Percentiles rank a stretch among this genome's conserved stretches.
phyloP scores from a whole-genome alignment of 2,888 invertebrate genomes.

The Cantharis rustica region DNA sequence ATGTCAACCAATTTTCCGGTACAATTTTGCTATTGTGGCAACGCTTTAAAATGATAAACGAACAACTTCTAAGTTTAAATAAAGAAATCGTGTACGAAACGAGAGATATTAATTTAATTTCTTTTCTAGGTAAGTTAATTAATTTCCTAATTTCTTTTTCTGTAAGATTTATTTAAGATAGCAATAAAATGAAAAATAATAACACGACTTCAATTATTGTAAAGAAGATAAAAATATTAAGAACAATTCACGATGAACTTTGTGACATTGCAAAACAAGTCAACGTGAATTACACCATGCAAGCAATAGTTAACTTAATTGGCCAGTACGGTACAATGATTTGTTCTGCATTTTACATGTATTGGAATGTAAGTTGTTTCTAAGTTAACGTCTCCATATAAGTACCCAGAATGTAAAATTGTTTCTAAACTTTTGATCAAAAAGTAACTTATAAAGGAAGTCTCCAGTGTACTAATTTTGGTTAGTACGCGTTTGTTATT shows the following conservation, averaged over 20 bases:
- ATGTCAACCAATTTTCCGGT: slow-evolving; percentile 15
- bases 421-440: not conserved
- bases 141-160: not conserved
- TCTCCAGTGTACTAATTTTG: too few species aligned
- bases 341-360: slow-evolving; percentile 33
- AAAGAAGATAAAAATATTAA: slow-evolving; percentile 20
- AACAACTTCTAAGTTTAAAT: not conserved
- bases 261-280: slow-evolving; percentile 24
- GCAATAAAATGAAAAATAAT: not conserved
- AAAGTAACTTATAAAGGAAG: too few species aligned
- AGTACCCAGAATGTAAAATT: not conserved
- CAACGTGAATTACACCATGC: slow-evolving; percentile 28
- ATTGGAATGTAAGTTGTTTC: slow-evolving; percentile 29
- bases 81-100: not conserved
- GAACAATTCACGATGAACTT: slow-evolving; percentile 27
- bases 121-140: not conserved
- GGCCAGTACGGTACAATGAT: slow-evolving; percentile 29
- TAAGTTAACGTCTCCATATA: not conserved
- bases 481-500: too few species aligned
- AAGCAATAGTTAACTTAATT: slow-evolving; percentile 25
- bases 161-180: not conserved
- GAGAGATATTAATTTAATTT: not conserved
- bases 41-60: slow-evolving; percentile 16
- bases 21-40: slow-evolving; percentile 6
- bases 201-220: not conserved